These are phyloP conservation scores for Copidosoma aretas DNA, from an alignment of 2,888 invertebrate species.

Conservation along the genomic window DNA sequence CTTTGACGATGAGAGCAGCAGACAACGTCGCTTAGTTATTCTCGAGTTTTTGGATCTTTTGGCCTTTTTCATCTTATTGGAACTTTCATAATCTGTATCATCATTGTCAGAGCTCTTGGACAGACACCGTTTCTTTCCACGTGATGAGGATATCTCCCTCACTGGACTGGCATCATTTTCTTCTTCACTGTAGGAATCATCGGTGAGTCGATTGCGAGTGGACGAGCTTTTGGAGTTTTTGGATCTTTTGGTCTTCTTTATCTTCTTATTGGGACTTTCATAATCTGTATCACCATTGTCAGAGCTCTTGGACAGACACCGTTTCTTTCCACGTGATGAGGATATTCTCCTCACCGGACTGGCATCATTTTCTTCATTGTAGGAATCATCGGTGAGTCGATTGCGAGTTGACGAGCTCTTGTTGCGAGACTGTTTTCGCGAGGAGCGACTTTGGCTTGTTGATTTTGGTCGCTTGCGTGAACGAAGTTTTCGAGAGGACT, in stretches of 20 bases:
- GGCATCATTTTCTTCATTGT: conserved; percentile 40
- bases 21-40: neutral
- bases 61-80: neutral
- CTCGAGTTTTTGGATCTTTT: neutral
- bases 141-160: conserved; percentile 27
- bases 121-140: neutral
- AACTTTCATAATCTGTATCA: neutral
- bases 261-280: neutral
- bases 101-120: neutral
- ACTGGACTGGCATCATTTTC: conserved; percentile 39
- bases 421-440: conserved; percentile 14
- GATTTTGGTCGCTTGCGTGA: too few species aligned
- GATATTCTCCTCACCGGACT: conserved; percentile 23
- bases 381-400: conserved; percentile 7
- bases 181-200: conserved; percentile 16
- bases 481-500: neutral
- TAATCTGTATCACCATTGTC: neutral
- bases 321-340: conserved; percentile 19
- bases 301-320: neutral
- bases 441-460: neutral
- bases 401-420: conserved; percentile 30
- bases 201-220: conserved; percentile 23
- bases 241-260: neutral
- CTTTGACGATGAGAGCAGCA: neutral
- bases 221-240: conserved; percentile 30